Evolutionary conservation across 2,888 invertebrate genomes (phyloP), one percentile per base, ranked within the genome.

Genomic region (Cartodere bifasciata): DNA sequence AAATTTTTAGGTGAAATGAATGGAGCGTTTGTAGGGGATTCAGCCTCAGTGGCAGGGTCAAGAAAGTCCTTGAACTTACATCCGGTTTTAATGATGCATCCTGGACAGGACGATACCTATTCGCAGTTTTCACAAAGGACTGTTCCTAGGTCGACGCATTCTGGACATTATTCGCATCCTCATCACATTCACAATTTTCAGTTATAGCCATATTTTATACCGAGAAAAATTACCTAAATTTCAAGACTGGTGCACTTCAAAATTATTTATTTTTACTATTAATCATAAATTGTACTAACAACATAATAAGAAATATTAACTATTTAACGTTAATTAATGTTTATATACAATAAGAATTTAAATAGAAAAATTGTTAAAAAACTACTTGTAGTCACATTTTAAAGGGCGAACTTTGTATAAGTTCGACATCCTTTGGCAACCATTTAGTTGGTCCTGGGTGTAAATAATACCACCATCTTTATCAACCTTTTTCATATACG

Each of bases 1-100:
- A 16, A 5, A 7, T 2, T 59, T 67, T 34, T 62, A 87, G 88
- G 87, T 40, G 87, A 88, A 65, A 80, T 87, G 43, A 88, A 88
- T 63, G 78, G 82, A 47, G 87, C 81, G 4, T 88, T 83, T 58
- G 75, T 88, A 36, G 83, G 81, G 9, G 90, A 90, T 56, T 80
- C 77, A 14, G 80, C 82, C 41, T 87, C 86, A 42, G 72, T 87
- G 29, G 79, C 83, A 6, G 72, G 72, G 4, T 88, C 87, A 1
- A 67, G 88, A 32, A 88, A 88, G 57, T 86, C 87, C 0, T 64
- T 88, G 4, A 86, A 86, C 29, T 62, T 90, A 6, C 84, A 88
- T 58, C 88, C 90, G 2, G 87, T 91, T 5, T 63, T 90, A 28
- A 62, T 90, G 47, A 78, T 85, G 65, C 82, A 81, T 21, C 64